Base-by-base conservation (phyloP, 2,113 vertebrate species). In the Heliornis fulica region DNA sequence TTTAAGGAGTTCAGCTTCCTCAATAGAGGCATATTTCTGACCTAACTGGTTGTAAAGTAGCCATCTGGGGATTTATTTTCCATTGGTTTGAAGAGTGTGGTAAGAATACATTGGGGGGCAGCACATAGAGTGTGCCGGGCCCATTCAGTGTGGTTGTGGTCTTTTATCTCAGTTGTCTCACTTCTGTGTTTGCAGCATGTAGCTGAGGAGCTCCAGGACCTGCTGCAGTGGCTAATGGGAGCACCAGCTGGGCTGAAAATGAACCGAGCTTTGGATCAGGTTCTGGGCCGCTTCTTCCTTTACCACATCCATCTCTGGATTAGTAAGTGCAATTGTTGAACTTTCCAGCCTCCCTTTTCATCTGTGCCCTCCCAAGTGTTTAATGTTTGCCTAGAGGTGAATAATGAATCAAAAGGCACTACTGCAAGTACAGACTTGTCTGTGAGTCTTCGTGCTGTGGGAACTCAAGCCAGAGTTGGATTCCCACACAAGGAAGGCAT, bases 291-390 rank as follows among this genome's bases (percentile, higher is more conserved):
- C 36, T 99, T 99, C 98, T 99, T 99, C 96, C 98, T 99, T 41
- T 99, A 99, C 95, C 99, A 99, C 97, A 99, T 99, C 83, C 99
- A 99, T 94, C 98, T 99, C 32, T 99, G 99, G 99, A 99, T 99
- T 97, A 99, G 99, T 99, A 97, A 99, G 99, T 98, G 60, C 92
- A 54, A 9, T 41, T 88, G 68, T 87, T 96, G 72, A 50, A 82
- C 41, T 84, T 91, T 32, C 54, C 81, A 59, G 57, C 70, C 60
- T 87, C 9, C 26, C 63, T 77, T 88, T 91, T 95, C 68, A 95
- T 84, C 56, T 89, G 66, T 77, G 72, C 40, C 65, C 57, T 94
- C 29, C 80, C 1, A 15, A 87, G 76, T 48, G 69, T 91, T 92
- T 92, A 43, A 50, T 85, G 83, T 89, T 95, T 91, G 85, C 91